A percentile compares a stretch with the other conserved stretches of the same genome.
These are phyloP conservation scores for Pristionchus maxplancki DNA, from an alignment of 2,888 invertebrate species.

Conservation along the genomic window DNA sequence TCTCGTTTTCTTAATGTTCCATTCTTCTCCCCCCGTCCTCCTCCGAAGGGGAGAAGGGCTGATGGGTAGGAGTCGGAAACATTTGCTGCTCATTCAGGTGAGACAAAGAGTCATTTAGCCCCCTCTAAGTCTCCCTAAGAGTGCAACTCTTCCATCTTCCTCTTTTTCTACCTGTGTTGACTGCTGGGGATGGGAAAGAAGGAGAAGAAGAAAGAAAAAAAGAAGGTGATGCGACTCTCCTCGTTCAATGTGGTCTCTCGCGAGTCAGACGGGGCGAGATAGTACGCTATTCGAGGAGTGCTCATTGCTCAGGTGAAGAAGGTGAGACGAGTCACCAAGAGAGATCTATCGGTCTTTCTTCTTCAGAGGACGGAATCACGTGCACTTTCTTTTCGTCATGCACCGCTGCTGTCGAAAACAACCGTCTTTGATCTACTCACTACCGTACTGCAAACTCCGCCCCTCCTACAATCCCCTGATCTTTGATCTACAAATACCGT, in stretches of 20 bases:
- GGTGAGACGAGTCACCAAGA: not conserved
- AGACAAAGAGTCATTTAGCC: slow-evolving; percentile 40
- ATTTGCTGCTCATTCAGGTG: not conserved
- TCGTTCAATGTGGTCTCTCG: not conserved
- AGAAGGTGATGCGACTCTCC: not conserved
- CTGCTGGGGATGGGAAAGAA: slow-evolving; percentile 29
- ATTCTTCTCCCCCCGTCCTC: slow-evolving; percentile 7
- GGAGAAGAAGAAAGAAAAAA: not conserved
- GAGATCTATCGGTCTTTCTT: slow-evolving; percentile 32
- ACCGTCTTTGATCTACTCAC: not conserved
- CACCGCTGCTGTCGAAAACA: not conserved
- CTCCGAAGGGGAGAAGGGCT: not conserved
- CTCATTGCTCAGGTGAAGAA: not conserved
- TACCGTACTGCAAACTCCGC: not conserved
- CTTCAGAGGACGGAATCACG: not conserved
- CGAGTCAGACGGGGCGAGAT: not conserved
- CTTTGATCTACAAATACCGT: not conserved
- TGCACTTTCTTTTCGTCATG: slow-evolving; percentile 29
- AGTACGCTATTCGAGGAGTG: not conserved
- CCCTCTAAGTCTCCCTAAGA: not conserved
- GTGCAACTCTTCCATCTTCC: slow-evolving; percentile 22
- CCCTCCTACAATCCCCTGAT: too few relatives aligned
- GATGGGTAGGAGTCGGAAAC: not conserved
- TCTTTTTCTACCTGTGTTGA: slow-evolving; percentile 28
- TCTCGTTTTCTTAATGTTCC: slow-evolving; percentile 46